Conservation (phyloP, 2,113 vertebrate species). For the Gila orcuttii region DNA sequence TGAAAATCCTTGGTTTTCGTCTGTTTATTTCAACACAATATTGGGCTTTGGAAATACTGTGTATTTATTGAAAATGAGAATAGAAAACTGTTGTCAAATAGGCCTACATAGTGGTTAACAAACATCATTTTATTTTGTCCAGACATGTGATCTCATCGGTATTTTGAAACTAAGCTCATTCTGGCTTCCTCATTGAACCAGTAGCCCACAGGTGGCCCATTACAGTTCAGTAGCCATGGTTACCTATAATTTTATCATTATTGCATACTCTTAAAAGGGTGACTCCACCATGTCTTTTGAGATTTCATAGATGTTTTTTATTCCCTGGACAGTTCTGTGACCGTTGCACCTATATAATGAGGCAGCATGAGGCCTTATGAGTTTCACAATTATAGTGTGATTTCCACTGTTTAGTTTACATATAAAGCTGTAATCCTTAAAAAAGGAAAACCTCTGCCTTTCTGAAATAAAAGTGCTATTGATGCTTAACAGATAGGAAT, state of each 20-base stretch:
- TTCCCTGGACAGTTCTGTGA: neutral
- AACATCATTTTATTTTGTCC: neutral
- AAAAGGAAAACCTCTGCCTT: neutral
- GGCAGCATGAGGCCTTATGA: neutral
- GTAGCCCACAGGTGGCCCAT: slow-evolving; percentile 22
- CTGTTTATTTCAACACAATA: neutral
- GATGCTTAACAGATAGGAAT: neutral
- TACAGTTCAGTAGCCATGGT: slow-evolving; percentile 27
- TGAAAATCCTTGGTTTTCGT: neutral
- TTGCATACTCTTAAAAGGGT: slow-evolving; percentile 22
- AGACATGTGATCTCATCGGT: neutral
- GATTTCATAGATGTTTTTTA: slow-evolving; percentile 27
- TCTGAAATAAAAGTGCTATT: neutral
- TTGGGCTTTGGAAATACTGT: neutral
- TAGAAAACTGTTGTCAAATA: neutral
- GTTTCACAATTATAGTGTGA: neutral
- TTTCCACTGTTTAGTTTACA: neutral
- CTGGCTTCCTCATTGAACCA: neutral
- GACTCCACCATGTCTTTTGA: slow-evolving; percentile 1
- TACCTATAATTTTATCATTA: slow-evolving; percentile 22
- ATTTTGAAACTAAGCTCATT: slow-evolving; percentile 12
- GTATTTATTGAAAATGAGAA: neutral
- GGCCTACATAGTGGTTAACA: neutral
- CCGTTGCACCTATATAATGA: slow-evolving; percentile 4
- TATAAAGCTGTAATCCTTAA: neutral